These are phyloP conservation scores for Coranthus polyacanthus DNA, from an alignment of 2,797 vertebrate species.

Conservation along the genomic window DNA sequence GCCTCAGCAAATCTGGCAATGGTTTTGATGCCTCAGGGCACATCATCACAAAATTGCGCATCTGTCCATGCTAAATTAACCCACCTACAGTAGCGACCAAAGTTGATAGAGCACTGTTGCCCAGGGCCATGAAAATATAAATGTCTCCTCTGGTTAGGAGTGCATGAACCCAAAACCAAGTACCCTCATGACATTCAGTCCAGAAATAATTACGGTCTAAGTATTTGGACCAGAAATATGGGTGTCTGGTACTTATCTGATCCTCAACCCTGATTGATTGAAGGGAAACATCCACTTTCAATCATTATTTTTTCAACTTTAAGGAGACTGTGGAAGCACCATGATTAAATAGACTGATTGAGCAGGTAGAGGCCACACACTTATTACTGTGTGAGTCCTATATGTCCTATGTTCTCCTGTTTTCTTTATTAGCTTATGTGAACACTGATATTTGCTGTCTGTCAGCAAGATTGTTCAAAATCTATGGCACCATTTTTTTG, in stretches of 20 bases:
- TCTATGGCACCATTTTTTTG: too few species aligned
- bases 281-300: too few species aligned
- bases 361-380: too few species aligned
- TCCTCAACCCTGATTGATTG: not conserved
- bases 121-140: conserved; percentile 32
- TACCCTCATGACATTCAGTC: not conserved
- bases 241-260: not conserved
- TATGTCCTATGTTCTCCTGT: too few species aligned
- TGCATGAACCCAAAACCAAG: not conserved
- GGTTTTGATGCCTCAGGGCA: conserved; percentile 35
- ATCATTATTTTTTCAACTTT: too few species aligned
- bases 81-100: conserved; percentile 41
- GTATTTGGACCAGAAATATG: not conserved
- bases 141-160: conserved; percentile 28
- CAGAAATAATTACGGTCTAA: conserved; percentile 6
- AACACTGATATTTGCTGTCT: too few species aligned
- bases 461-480: too few species aligned
- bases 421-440: too few species aligned
- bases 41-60: conserved; percentile 55
- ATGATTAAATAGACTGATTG: too few species aligned
- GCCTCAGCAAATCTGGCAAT: conserved; percentile 53
- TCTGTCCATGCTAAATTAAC: conserved; percentile 54
- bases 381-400: too few species aligned
- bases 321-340: too few species aligned
- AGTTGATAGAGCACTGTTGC: conserved; percentile 28